Evolutionary conservation across 2,113 vertebrate species (phyloP).

Genomic region (Gambusia holbrooki): DNA sequence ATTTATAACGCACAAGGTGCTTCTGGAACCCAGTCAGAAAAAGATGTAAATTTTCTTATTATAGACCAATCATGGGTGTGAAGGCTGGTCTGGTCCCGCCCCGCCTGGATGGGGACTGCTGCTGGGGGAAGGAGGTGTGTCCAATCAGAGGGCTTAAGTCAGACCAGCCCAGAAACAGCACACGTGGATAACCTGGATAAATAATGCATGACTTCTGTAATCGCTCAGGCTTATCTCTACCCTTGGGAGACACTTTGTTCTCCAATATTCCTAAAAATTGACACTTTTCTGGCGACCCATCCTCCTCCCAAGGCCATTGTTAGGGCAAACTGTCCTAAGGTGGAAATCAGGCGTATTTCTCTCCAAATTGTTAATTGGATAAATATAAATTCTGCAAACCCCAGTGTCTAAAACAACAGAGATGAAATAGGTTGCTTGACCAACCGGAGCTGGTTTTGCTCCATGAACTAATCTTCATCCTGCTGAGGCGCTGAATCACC

Average conservation of each 20-base stretch:
- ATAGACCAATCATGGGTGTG: constrained; percentile 69
- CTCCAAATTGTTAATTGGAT: background rate
- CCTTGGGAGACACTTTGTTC: constrained; percentile 49
- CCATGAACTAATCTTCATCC: constrained; percentile 33
- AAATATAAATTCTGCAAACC: background rate
- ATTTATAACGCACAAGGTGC: constrained; percentile 69
- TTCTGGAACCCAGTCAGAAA: constrained; percentile 48
- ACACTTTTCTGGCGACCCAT: constrained; percentile 17
- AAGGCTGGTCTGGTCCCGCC: constrained; percentile 50
- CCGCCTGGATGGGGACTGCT: constrained; percentile 33
- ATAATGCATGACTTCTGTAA: constrained; percentile 41
- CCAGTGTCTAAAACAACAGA: background rate
- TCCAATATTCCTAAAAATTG: constrained; percentile 30
- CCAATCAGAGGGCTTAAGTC: constrained; percentile 75
- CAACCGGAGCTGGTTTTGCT: background rate
- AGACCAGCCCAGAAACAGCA: constrained; percentile 65
- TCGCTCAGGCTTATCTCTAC: constrained; percentile 25
- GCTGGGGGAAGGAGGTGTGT: constrained; percentile 69
- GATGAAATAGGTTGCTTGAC: background rate
- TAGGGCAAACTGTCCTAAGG: constrained; percentile 7
- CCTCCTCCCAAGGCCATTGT: constrained; percentile 31
- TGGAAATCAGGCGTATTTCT: constrained; percentile 11
- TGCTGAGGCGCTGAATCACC: constrained; percentile 43
- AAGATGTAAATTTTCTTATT: constrained; percentile 45
- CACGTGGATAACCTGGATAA: constrained; percentile 67